phyloP scores from a whole-genome alignment of 1,140 invertebrate species.

The Magallana angulata region DNA sequence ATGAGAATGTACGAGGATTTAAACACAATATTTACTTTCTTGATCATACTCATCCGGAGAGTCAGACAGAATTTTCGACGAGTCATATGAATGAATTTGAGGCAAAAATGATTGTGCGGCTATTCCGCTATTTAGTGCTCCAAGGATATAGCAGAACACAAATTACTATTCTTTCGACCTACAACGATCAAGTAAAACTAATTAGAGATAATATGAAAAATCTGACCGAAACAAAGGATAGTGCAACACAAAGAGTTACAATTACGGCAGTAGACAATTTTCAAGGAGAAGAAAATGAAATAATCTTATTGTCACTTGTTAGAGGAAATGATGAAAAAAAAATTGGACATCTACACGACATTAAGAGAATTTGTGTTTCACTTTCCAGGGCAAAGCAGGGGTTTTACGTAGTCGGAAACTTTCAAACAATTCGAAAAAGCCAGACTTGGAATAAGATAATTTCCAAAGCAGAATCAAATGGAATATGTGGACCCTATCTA shows the following conservation, averaged over 20 bases:
- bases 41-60: constrained; percentile 39
- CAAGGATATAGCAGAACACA: constrained; percentile 71
- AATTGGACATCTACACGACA: constrained; percentile 88
- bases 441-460: constrained; percentile 75
- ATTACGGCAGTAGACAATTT: constrained; percentile 66
- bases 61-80: constrained; percentile 63
- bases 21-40: constrained; percentile 43
- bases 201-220: constrained; percentile 69
- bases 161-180: constrained; percentile 77
- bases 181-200: constrained; percentile 83
- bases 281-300: constrained; percentile 91
- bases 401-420: constrained; percentile 84
- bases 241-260: constrained; percentile 42
- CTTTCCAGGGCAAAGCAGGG: constrained; percentile 88
- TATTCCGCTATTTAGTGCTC: constrained; percentile 73
- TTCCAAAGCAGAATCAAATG: constrained; percentile 40
- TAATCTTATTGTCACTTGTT: constrained; percentile 90
- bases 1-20: constrained; percentile 40
- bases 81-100: constrained; percentile 76
- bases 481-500: constrained; percentile 15
- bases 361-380: constrained; percentile 90
- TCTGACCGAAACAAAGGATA: neutral
- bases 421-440: constrained; percentile 80
- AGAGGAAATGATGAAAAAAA: constrained; percentile 84
- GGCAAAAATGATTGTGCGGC: constrained; percentile 62